phyloP scores from a whole-genome alignment of 2,888 invertebrate species.

The Atethmia centrago region DNA sequence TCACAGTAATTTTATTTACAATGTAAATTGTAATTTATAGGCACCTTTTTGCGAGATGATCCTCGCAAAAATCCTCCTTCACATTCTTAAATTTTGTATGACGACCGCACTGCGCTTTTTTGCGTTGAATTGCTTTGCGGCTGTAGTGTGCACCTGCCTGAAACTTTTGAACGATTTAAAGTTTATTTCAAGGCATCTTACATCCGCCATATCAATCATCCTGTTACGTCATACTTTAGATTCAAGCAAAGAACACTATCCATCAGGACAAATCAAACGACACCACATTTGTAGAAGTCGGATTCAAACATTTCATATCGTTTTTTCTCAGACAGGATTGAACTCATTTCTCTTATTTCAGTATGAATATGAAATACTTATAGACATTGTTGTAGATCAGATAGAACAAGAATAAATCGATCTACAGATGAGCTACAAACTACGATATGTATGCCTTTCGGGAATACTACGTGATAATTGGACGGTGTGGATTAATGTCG shows the following conservation, averaged over 20 bases:
- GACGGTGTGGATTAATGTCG: slow-evolving; percentile 37
- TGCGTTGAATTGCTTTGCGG: not conserved
- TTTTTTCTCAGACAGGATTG: not conserved
- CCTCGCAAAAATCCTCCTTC: no score
- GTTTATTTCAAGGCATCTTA: not conserved
- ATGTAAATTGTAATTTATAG: not conserved
- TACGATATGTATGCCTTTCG: slow-evolving; percentile 22
- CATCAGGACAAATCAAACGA: not conserved
- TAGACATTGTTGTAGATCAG: not conserved
- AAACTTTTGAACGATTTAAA: not conserved
- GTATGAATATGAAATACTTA: not conserved
- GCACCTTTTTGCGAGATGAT: no score
- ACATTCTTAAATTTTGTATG: not conserved
- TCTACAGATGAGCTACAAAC: slow-evolving; percentile 2
- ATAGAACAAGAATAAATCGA: slow-evolving; percentile 4
- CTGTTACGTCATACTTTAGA: not conserved
- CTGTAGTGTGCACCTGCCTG: not conserved
- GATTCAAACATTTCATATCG: not conserved
- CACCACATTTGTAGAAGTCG: not conserved
- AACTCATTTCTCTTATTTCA: not conserved
- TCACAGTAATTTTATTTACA: not conserved
- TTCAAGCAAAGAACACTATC: not conserved
- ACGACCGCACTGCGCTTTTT: not conserved
- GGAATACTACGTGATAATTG: slow-evolving; percentile 43
- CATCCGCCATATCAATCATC: not conserved